Conservation (phyloP, 2,113 vertebrate genomes). For the Etheostoma cragini region DNA sequence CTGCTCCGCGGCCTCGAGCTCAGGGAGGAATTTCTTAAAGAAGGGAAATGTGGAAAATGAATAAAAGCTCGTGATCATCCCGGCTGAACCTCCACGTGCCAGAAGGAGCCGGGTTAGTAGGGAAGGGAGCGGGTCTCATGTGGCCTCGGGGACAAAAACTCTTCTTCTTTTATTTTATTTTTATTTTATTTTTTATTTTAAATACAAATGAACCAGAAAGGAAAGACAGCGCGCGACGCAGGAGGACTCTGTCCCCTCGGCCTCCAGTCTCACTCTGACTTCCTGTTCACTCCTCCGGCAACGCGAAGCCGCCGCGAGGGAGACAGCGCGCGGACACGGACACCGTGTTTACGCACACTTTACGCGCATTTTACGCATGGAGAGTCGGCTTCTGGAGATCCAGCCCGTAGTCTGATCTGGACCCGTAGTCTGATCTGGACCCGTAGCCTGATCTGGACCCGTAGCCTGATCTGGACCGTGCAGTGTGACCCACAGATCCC, state of each 20-base stretch:
- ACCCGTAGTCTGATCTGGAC: not conserved
- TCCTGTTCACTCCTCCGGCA: not conserved
- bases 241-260: not conserved
- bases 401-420: not conserved
- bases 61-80: too few species aligned
- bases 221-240: too few species aligned
- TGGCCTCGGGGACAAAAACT: too few species aligned
- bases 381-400: conserved; percentile 12
- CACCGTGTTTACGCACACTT: conserved; percentile 25
- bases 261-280: not conserved
- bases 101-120: too few species aligned
- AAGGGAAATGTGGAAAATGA: too few species aligned
- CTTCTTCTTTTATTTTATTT: too few species aligned
- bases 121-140: too few species aligned
- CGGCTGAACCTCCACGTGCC: too few species aligned
- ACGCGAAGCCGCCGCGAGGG: conserved; percentile 17
- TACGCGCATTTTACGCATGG: conserved; percentile 48
- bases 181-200: too few species aligned
- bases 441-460: not conserved
- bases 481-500: conserved; percentile 35
- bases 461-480: not conserved
- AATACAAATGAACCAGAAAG: too few species aligned
- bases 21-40: too few species aligned
- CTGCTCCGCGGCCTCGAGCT: too few species aligned
- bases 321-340: conserved; percentile 3